These are phyloP conservation scores for Tachypleus tridentatus DNA, from an alignment of 1,140 invertebrate species.

Conservation along the genomic window DNA sequence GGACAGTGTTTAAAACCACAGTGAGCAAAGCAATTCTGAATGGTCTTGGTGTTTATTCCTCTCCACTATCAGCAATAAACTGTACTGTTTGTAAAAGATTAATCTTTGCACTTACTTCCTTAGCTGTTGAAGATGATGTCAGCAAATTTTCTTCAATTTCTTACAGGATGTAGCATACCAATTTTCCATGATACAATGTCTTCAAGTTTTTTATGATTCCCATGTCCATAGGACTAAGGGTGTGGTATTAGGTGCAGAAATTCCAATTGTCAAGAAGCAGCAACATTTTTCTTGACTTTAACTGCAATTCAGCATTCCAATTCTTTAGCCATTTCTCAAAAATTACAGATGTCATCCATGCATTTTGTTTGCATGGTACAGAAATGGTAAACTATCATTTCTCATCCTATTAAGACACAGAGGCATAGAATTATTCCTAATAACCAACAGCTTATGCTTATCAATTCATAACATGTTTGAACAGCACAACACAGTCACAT, in stretches of 20 bases:
- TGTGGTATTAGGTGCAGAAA: conserved; percentile 25
- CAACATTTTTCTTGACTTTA: conserved; percentile 18
- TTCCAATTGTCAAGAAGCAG: conserved; percentile 26
- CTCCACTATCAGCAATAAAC: no score
- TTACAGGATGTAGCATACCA: no score
- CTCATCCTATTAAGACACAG: conserved; percentile 7
- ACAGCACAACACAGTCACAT: conserved; percentile 10
- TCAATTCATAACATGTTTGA: conserved; percentile 10
- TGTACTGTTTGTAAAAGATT: no score
- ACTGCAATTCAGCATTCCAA: conserved; percentile 8
- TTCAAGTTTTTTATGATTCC: no score
- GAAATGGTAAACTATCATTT: conserved; percentile 18
- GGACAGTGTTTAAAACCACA: no score
- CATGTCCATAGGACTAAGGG: conserved; percentile 6
- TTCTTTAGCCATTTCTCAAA: conserved; percentile 22
- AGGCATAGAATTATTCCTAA: conserved; percentile 11
- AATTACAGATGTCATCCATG: conserved; percentile 24
- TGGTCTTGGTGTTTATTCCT: no score
- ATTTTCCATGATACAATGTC: no score
- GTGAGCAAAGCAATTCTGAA: no score
- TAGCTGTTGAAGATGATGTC: no score
- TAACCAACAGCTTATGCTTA: conserved; percentile 6
- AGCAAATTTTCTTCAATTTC: no score
- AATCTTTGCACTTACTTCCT: no score
- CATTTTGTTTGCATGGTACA: conserved; percentile 22